Evolutionary conservation across 2,797 vertebrate species (phyloP).

Genomic region (Squalus acanthias): DNA sequence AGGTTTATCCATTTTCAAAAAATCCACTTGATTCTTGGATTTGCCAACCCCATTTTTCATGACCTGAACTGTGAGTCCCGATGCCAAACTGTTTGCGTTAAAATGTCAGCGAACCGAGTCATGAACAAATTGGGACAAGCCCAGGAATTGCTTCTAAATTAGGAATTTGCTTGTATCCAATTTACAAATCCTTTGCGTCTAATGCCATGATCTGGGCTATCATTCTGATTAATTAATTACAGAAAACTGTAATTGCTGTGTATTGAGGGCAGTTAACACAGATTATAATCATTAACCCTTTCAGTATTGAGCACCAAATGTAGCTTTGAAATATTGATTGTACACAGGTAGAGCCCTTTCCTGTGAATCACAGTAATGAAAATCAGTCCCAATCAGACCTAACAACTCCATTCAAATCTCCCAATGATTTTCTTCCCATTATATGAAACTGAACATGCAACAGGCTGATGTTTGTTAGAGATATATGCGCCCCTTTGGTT

Average conservation of each 20-base stretch:
- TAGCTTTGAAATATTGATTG: not conserved
- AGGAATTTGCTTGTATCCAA: not conserved
- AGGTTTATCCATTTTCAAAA: not conserved
- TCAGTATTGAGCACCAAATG: not conserved
- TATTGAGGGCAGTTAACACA: not conserved
- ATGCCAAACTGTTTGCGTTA: not conserved
- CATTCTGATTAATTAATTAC: not conserved
- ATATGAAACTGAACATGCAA: not conserved
- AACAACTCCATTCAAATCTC: not conserved
- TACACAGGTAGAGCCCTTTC: not conserved
- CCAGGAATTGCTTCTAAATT: not conserved
- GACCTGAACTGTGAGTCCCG: not conserved
- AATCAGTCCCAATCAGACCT: not conserved
- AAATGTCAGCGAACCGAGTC: not conserved
- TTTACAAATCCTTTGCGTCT: not conserved
- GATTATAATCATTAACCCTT: not conserved
- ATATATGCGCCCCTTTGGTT: not conserved
- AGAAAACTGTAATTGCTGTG: conserved; percentile 4
- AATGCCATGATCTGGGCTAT: not conserved
- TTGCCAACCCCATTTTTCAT: not conserved
- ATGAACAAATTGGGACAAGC: not conserved
- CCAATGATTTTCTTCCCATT: not conserved
- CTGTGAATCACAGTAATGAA: not conserved
- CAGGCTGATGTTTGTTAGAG: not conserved
- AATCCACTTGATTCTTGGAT: not conserved